Percentiles rank a stretch among this genome's conserved stretches.
phyloP scores from a whole-genome alignment of 2,888 invertebrate species.

The Anarsia innoxiella region DNA sequence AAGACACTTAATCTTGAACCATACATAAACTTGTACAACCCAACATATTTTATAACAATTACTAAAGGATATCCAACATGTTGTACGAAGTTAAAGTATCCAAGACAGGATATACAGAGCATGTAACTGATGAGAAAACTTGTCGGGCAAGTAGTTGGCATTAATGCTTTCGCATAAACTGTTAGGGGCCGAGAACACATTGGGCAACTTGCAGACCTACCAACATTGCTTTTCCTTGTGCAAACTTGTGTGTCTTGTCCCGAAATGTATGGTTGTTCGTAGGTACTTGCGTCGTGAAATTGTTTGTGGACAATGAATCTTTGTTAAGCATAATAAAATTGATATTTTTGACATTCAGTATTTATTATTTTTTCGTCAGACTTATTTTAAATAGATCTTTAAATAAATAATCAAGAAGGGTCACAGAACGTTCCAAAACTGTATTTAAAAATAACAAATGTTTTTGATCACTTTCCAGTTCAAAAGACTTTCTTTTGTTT shows the following conservation, averaged over 20 bases:
- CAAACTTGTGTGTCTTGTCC: too few relatives aligned
- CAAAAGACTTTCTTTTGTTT: neutral
- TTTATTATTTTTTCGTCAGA: neutral
- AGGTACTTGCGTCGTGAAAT: too few relatives aligned
- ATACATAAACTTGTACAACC: neutral
- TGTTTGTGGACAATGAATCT: too few relatives aligned
- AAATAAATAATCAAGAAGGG: neutral
- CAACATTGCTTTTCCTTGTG: too few relatives aligned
- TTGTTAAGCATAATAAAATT: neutral
- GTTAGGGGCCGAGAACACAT: neutral
- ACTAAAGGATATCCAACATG: neutral
- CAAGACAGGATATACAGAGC: neutral
- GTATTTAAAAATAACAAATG: neutral
- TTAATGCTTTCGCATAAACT: slow-evolving; percentile 13
- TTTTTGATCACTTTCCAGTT: neutral
- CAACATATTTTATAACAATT: slow-evolving; percentile 1
- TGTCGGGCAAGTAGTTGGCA: slow-evolving; percentile 9
- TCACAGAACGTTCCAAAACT: neutral
- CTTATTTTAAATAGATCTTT: neutral
- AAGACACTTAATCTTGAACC: neutral
- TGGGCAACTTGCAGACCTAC: too few relatives aligned
- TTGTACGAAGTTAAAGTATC: slow-evolving; percentile 1
- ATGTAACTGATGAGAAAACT: slow-evolving; percentile 16
- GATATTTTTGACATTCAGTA: neutral
- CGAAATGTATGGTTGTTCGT: too few relatives aligned